Base-by-base conservation (phyloP, 2,797 vertebrate genomes). In the Amblyraja radiata region DNA sequence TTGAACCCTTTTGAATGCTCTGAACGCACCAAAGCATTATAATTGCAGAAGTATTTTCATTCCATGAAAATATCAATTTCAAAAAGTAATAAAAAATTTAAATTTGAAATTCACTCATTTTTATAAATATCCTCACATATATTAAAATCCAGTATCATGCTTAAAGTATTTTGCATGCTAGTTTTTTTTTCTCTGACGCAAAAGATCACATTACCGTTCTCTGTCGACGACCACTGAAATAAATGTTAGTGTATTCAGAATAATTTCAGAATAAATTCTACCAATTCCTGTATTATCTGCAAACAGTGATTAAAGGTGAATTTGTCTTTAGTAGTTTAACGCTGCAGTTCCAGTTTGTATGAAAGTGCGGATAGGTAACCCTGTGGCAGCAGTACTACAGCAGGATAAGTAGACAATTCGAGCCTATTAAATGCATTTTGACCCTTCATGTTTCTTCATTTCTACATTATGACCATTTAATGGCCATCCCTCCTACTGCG, bases 241-340 rank as follows among this genome's bases (percentile, higher is more conserved):
- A 63, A 6, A 46, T 46, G 3, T 46, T 4, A 46, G 46, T 46
- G 46, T 46, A 46, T 46, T 46, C 46, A 46, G 46, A 46, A 46
- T 46, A 46, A 46, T 46, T 46, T 46, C 39, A 46, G 39, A 46
- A 46, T 46, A 46, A 46, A 46, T 46, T 46, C 46, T 2, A 46
- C 46, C 46, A 46, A 46, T 36, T 88, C 84, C 68, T 9, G 16
- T 21, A 13, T 68, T 68, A 86, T 32, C 68, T 36, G 63, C n/a
- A 36, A 32, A 63, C n/a, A 21, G 84, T 10, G 61, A 88, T 88
- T 88, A 68, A 88, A 88, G 61, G 84, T 36, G n/a, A 88, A 88
- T 68, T 36, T 36, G n/a, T 68, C 61, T 63, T 88, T 9, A 21
- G n/a, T 68, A 68, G 61, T 88, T 88, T 68, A 88, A 68, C 36